Percentiles rank a stretch among this genome's conserved stretches.
Evolutionary conservation across 1,140 invertebrate genomes (phyloP).

Genomic region (Hetaerina americana): DNA sequence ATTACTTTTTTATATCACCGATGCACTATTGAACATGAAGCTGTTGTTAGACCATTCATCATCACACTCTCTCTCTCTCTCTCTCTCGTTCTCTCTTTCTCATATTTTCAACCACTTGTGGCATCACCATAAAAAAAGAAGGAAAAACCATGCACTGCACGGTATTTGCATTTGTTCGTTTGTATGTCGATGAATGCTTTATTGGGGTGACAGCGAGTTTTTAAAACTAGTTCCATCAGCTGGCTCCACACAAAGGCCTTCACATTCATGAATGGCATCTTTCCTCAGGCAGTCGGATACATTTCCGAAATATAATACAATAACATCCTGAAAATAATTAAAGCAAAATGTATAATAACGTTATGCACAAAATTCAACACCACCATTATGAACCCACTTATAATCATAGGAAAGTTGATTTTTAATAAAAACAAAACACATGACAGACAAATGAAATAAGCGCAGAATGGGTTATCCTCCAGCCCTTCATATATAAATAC

Average conservation of each 20-base stretch:
- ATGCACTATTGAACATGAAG: neutral
- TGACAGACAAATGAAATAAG: no score
- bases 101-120: neutral
- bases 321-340: neutral
- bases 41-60: neutral
- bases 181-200: neutral
- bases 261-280: neutral
- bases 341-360: neutral
- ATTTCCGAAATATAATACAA: slow-evolving; percentile 1
- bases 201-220: neutral
- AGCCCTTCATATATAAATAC: no score
- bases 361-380: neutral
- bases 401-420: neutral
- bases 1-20: neutral
- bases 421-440: no score
- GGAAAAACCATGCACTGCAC: neutral
- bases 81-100: no score
- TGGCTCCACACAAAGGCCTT: neutral
- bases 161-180: neutral
- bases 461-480: no score
- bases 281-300: neutral
- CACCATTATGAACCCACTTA: neutral
- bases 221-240: neutral
- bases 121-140: neutral
- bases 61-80: neutral